These are phyloP conservation scores for Mnemiopsis leidyi DNA, from an alignment of 37 sponge, comb jelly and placozoan species.

Conservation along the genomic window DNA sequence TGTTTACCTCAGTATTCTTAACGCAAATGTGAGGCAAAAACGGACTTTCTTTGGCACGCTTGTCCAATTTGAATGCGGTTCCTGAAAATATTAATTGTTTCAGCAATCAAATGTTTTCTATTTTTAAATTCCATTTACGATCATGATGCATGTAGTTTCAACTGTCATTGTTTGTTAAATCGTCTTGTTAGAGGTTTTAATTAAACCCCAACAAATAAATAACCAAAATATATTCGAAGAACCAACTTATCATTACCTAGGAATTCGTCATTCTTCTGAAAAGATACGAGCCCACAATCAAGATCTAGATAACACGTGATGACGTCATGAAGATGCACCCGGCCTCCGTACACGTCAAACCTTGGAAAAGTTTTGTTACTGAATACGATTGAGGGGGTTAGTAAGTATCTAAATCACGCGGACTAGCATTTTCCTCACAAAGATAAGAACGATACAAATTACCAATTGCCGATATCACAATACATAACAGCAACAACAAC, in stretches of 20 bases:
- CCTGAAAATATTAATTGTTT: background rate
- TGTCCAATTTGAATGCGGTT: conserved; percentile 63
- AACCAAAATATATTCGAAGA: too few species aligned
- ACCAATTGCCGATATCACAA: too few species aligned
- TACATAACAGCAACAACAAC: too few species aligned
- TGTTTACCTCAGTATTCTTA: conserved; percentile 51
- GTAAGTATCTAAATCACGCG: too few species aligned
- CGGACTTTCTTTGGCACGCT: conserved; percentile 28
- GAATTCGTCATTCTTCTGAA: conserved; percentile 44
- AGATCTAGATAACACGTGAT: conserved; percentile 55
- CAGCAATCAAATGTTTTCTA: background rate
- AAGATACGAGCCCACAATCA: conserved; percentile 39
- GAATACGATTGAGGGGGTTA: too few species aligned
- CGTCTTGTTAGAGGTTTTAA: too few species aligned
- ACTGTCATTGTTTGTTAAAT: too few species aligned
- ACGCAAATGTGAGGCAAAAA: conserved; percentile 58
- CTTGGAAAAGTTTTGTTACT: background rate
- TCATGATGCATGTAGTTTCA: too few species aligned
- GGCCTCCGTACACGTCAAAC: conserved; percentile 43
- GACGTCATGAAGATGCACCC: conserved; percentile 3
- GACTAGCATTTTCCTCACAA: too few species aligned
- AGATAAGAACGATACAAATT: too few species aligned
- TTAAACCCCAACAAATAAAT: too few species aligned
- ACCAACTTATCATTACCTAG: conserved; percentile 7
- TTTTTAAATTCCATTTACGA: too few species aligned